phyloP scores from a whole-genome alignment of 2,888 invertebrate genomes.

The Pyrochroa serraticornis region DNA sequence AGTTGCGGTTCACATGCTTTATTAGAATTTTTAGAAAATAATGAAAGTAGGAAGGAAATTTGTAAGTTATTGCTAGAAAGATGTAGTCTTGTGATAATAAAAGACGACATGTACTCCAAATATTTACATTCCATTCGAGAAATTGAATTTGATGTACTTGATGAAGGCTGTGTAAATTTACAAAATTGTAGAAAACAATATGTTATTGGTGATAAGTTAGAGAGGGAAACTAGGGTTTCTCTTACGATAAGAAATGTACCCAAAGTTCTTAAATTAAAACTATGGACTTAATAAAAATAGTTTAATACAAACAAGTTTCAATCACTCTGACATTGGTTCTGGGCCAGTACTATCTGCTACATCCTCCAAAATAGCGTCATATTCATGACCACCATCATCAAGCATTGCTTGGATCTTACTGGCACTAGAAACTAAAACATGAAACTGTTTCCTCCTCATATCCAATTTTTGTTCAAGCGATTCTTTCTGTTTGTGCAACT shows the following conservation, averaged over 20 bases:
- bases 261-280: conserved; percentile 78
- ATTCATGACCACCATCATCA: conserved; percentile 59
- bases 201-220: conserved; percentile 63
- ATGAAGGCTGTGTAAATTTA: conserved; percentile 68
- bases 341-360: conserved; percentile 53
- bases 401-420: conserved; percentile 82
- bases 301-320: conserved; percentile 1
- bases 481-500: conserved; percentile 72
- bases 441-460: conserved; percentile 86
- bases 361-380: conserved; percentile 56
- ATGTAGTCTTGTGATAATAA: conserved; percentile 84
- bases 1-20: conserved; percentile 89
- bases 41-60: conserved; percentile 56
- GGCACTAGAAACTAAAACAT: conserved; percentile 85
- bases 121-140: conserved; percentile 90
- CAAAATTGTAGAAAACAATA: conserved; percentile 65
- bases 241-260: conserved; percentile 94
- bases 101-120: conserved; percentile 79
- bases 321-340: conserved; percentile 55
- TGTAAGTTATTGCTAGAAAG: conserved; percentile 84
- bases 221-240: conserved; percentile 78
- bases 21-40: conserved; percentile 77
- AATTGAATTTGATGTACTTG: conserved; percentile 67
- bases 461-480: conserved; percentile 79
- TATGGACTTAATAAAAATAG: conserved; percentile 45